Evolutionary conservation across 2,888 invertebrate species (phyloP).

Genomic region (Phanerotoma sp.): DNA sequence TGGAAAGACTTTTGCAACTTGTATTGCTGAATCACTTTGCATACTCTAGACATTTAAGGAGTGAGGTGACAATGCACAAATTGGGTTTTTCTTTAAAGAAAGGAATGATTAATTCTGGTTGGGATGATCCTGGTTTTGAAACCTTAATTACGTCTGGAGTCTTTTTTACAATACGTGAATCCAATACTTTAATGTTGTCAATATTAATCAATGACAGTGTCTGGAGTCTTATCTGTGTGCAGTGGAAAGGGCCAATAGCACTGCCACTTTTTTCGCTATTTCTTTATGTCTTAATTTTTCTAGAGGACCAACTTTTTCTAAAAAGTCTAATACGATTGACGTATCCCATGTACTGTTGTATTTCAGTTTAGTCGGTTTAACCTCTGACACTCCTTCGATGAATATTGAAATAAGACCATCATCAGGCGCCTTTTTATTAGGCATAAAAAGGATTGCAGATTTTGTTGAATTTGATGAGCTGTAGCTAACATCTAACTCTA

Average conservation of each 20-base stretch:
- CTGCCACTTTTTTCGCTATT: constrained; percentile 34
- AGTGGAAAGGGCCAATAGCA: constrained; percentile 32
- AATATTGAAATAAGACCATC: background rate
- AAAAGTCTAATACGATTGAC: background rate
- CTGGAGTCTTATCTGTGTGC: constrained; percentile 22
- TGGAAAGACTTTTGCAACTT: background rate
- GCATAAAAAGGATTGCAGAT: background rate
- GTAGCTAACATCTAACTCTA: background rate
- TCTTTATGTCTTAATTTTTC: constrained; percentile 20
- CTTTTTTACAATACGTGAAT: constrained; percentile 13
- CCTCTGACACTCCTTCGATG: constrained; percentile 11
- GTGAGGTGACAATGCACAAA: constrained; percentile 12
- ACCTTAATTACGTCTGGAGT: constrained; percentile 18
- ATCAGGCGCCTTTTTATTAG: background rate
- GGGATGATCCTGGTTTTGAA: constrained; percentile 7
- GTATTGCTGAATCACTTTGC: constrained; percentile 1
- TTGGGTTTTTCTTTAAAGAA: constrained; percentile 10
- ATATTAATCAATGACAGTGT: constrained; percentile 14
- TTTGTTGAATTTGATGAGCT: background rate
- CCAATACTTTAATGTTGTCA: constrained; percentile 12
- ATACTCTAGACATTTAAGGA: constrained; percentile 10
- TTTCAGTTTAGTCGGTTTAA: constrained; percentile 15
- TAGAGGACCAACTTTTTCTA: constrained; percentile 3
- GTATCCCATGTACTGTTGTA: constrained; percentile 42
- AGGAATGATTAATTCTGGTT: constrained; percentile 18